Percentiles rank a stretch among this genome's conserved stretches.
Conservation (phyloP, 2,113 vertebrate genomes). For the Coptodon bakossiorum region DNA sequence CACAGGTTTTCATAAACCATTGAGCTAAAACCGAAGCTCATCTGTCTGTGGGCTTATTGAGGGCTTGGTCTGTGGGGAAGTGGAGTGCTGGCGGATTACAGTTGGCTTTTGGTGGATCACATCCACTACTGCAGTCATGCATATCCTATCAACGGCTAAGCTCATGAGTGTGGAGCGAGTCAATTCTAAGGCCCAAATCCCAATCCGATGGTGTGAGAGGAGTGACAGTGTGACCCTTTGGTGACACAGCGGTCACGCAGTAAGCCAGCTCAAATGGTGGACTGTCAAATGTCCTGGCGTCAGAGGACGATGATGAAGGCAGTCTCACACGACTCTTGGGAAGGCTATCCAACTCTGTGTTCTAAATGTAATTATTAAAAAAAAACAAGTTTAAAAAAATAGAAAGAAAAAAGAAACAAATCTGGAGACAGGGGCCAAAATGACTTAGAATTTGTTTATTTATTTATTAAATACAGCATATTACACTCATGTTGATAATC, state of each 20-base stretch:
- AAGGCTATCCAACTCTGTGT: not conserved
- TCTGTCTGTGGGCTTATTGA: conserved; percentile 41
- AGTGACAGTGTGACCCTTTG: not conserved
- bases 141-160: conserved; percentile 44
- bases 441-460: conserved; percentile 45
- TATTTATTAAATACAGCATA: conserved; percentile 70
- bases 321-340: not conserved
- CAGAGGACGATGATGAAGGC: not conserved
- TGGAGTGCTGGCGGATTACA: conserved; percentile 37
- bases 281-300: not conserved
- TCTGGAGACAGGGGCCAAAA: not conserved
- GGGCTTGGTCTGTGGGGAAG: conserved; percentile 7
- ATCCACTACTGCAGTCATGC: conserved; percentile 24
- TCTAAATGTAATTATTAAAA: not conserved
- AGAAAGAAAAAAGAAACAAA: not conserved
- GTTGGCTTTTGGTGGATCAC: conserved; percentile 35
- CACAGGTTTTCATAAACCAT: conserved; percentile 12
- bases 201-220: not conserved
- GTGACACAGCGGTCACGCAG: not conserved
- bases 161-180: conserved; percentile 14
- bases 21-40: conserved; percentile 38
- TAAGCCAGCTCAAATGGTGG: not conserved
- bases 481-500: conserved; percentile 63
- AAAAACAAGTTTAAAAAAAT: not conserved
- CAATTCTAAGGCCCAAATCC: conserved; percentile 21